Evolutionary conservation across 2,888 invertebrate genomes (phyloP), one percentile per base, ranked within the genome.

Genomic region (Campopleginae sp.): DNA sequence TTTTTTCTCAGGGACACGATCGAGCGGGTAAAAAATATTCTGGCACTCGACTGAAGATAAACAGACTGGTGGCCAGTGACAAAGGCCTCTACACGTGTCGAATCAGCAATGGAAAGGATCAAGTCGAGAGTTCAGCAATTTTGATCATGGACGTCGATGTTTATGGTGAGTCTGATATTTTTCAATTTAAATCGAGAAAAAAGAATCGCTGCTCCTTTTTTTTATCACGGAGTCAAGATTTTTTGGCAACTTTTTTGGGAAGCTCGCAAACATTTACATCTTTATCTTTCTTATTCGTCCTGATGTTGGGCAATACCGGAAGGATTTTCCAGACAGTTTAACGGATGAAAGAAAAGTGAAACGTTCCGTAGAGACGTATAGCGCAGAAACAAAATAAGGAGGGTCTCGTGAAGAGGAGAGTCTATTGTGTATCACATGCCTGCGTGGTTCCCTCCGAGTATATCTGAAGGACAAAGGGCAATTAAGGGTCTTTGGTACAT

Each of bases 41-140:
- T 48, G 90, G 91, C 44, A 92, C 92, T 79, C 91, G 91, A 10
- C 75, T 92, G 61, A 92, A 91, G 87, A 92, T 92, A 80, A 90
- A 84, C 76, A 89, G 90, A 74, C 86, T 92, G 27, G 89, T 90
- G 80, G 88, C 90, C 14, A 89, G 88, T 38, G 92, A 92, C 86
- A 88, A 89, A 51, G 92, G 92, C 27, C 89, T 91, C 81, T 92
- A 92, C 71, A 88, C 91, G 23, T 92, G 92, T 86, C 90, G 91
- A 38, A 91, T 91, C 42, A 88, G 86, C 78, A 92, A 91, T 74
- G 92, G 91, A 71, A 90, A 89, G 48, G 92, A 92, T 88, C 89
- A 87, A 80, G 91, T 92, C 42, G 91, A 92, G 72, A 92, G 92
- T 86, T 92, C 92, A 74, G 92, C 90, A 23, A 89, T 86, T 10